Conservation (phyloP, 2,888 invertebrate genomes). For the Sesia bembeciformis region DNA sequence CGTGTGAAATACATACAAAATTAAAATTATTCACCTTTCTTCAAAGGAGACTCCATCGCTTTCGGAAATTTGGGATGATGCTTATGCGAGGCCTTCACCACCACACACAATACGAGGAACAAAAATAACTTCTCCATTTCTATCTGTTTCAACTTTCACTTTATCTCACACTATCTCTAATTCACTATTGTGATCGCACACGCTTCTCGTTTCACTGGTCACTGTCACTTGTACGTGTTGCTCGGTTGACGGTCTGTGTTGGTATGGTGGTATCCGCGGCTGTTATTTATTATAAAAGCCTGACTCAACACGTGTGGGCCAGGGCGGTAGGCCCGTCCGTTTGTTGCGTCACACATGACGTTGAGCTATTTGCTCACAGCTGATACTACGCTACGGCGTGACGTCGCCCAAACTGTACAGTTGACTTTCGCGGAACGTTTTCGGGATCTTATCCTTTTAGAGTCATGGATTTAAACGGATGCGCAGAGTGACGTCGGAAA, state of each 20-base stretch:
- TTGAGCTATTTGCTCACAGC: slow-evolving; percentile 24
- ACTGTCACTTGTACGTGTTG: slow-evolving; percentile 33
- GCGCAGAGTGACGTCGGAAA: too few species aligned
- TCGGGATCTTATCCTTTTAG: slow-evolving; percentile 8
- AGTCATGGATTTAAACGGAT: not conserved
- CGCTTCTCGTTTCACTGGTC: slow-evolving; percentile 10
- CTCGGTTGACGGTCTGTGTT: slow-evolving; percentile 40
- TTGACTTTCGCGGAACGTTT: slow-evolving; percentile 14
- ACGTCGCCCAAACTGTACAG: slow-evolving; percentile 10
- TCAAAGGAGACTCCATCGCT: slow-evolving; percentile 9
- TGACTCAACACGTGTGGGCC: slow-evolving; percentile 33
- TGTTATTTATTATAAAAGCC: slow-evolving; percentile 52
- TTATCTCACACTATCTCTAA: slow-evolving; percentile 3
- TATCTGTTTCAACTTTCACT: slow-evolving; percentile 3
- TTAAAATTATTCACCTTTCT: slow-evolving; percentile 8
- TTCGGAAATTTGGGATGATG: slow-evolving; percentile 52
- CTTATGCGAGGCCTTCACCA: slow-evolving; percentile 27
- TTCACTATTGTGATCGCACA: slow-evolving; percentile 20
- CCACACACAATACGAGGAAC: slow-evolving; percentile 40
- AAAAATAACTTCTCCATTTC: slow-evolving; percentile 47
- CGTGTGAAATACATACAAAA: too few species aligned
- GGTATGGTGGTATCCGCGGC: slow-evolving; percentile 36
- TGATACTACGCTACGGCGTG: slow-evolving; percentile 29
- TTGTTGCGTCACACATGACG: slow-evolving; percentile 27
- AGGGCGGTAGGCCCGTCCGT: slow-evolving; percentile 26